A percentile compares a stretch with the other conserved stretches of the same genome.
These are phyloP conservation scores for zebrafish (Danio rerio) DNA, from an alignment of 2,113 vertebrate species.

Conservation along the genomic window GRCz12tu NC_133180.1:19923001-19923500, in stretches of 20 bases:
- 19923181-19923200: slow-evolving; percentile 95
- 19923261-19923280: slow-evolving; percentile 85
- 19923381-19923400: neutral
- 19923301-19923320: slow-evolving; percentile 29
- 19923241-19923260: slow-evolving; percentile 82
- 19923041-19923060: neutral
- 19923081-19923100: neutral
- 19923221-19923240: slow-evolving; percentile 98
- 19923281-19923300: slow-evolving; percentile 87
- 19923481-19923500: slow-evolving; percentile 5
- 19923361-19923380: neutral
- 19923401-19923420: slow-evolving; percentile 3
- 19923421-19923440: slow-evolving; percentile 3
- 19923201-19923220: slow-evolving; percentile 99
- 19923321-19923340: slow-evolving; percentile 9
- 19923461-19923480: neutral
- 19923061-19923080: neutral
- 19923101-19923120: neutral
- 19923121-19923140: neutral
- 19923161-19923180: slow-evolving; percentile 92
- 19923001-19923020: too few species aligned
- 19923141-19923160: slow-evolving; percentile 64
- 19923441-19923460: neutral
- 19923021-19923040: neutral
- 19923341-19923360: slow-evolving; percentile 2